Percentiles rank a stretch among this genome's conserved stretches.
Conservation (phyloP, 2,888 invertebrate genomes). For the Eupeodes luniger region DNA sequence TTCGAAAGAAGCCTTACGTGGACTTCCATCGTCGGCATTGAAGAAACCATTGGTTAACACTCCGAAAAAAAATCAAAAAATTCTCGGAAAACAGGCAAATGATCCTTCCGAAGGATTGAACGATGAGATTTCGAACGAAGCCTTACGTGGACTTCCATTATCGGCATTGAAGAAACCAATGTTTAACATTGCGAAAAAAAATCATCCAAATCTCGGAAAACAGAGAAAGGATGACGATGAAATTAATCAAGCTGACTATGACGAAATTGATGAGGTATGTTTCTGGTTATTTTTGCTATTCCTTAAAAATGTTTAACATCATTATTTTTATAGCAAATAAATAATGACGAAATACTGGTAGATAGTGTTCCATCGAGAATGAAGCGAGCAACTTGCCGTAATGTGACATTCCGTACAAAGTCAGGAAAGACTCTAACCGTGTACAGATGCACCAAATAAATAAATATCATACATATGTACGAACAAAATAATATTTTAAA, state of each 20-base stretch:
- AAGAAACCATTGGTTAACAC: too few relatives aligned
- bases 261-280: not conserved
- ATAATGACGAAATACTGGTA: not conserved
- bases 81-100: not conserved
- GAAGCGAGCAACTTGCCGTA: slow-evolving; percentile 17
- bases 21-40: too few relatives aligned
- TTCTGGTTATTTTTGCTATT: not conserved
- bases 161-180: too few relatives aligned
- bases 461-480: not conserved
- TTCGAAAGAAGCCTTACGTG: not conserved
- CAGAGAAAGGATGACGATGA: not conserved
- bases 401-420: slow-evolving; percentile 4
- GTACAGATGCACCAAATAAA: not conserved
- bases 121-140: not conserved
- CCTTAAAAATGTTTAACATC: not conserved
- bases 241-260: not conserved
- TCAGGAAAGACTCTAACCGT: slow-evolving; percentile 25
- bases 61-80: too few relatives aligned
- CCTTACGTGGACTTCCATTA: too few relatives aligned
- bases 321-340: not conserved
- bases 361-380: not conserved
- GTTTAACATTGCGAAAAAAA: too few relatives aligned
- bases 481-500: too few relatives aligned
- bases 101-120: not conserved
- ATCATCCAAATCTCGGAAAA: too few relatives aligned